Base-by-base conservation (phyloP, 1,140 invertebrate genomes). In the Heterodera schachtii region DNA sequence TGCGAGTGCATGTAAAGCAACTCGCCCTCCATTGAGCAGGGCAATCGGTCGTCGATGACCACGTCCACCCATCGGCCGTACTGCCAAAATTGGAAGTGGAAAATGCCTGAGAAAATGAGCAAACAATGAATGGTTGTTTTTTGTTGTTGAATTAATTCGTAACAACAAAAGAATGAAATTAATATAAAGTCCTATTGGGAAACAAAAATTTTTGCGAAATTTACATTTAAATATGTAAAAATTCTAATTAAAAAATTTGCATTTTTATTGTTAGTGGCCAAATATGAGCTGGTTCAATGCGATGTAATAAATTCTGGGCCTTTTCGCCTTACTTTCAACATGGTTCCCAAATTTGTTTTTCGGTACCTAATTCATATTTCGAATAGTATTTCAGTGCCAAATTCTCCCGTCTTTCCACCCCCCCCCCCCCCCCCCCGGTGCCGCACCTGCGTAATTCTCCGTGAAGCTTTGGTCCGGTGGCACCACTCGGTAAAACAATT, bases 381-480 rank as follows among this genome's bases (percentile, higher is more conserved):
- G 31, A 0, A 31, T 31, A n/a, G n/a, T n/a, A 31, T 31, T 31
- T 31, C 31, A n/a, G n/a, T n/a, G n/a, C n/a, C n/a, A n/a, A n/a
- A n/a, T n/a, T n/a, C n/a, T n/a, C n/a, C n/a, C n/a, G n/a, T n/a
- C n/a, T n/a, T n/a, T n/a, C n/a, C n/a, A n/a, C n/a, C 31, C 31
- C 31, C 31, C 31, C 31, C 0, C 31, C 31, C 31, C 0, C 31
- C 31, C 31, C 31, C 0, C 31, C 31, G 31, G 31, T 67, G 21
- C 3, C 49, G 31, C 5, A 83, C 87, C 87, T 47, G 85, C 84
- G 78, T 90, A 90, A 76, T 90, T 90, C 84, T 95, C 94, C 52
- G 94, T 93, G 90, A 98, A 99, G 86, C 93, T 93, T 90, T 99
- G 96, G 89, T 98, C 96, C 88, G 95, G 94, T 0, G 96, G 95